These are phyloP conservation scores for Raphicerus campestris DNA, from an alignment of 2,113 vertebrate species.

Conservation along the genomic window DNA sequence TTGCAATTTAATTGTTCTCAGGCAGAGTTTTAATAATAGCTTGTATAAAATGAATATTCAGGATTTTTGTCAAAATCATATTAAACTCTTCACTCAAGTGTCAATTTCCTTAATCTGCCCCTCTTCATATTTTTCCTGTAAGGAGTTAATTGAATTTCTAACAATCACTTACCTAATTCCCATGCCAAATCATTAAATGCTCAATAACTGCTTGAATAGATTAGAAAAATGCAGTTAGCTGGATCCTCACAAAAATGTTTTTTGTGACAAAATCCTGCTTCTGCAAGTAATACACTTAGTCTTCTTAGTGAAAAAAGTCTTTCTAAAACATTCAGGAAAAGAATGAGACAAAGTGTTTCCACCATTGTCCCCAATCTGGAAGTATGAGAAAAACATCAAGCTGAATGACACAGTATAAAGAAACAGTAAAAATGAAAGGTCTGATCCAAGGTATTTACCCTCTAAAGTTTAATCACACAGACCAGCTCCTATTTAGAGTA, in stretches of 20 bases:
- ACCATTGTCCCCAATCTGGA: not conserved
- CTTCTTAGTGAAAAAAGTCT: not conserved
- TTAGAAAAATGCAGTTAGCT: conserved; percentile 23
- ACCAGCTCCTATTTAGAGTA: not conserved
- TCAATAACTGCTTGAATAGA: conserved; percentile 23
- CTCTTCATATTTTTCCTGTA: conserved; percentile 33
- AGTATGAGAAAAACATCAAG: not conserved
- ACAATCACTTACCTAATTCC: conserved; percentile 42
- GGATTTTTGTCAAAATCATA: conserved; percentile 43
- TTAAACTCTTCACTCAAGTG: conserved; percentile 48
- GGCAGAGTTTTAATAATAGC: conserved; percentile 18
- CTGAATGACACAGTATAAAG: not conserved
- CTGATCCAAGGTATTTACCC: not conserved
- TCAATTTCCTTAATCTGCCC: conserved; percentile 40
- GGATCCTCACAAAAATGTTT: conserved; percentile 10
- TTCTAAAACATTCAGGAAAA: conserved; percentile 15
- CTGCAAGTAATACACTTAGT: conserved; percentile 15
- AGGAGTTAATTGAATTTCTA: conserved; percentile 52
- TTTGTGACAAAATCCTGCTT: conserved; percentile 38
- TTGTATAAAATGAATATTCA: conserved; percentile 45
- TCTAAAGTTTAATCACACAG: not conserved
- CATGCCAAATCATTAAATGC: conserved; percentile 34
- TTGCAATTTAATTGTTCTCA: conserved; percentile 44
- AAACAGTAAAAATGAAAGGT: conserved; percentile 2
- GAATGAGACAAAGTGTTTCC: not conserved